Percentiles rank a stretch among this genome's conserved stretches.
These are phyloP conservation scores for Drosophila kanekoi DNA, from an alignment of 2,888 invertebrate genomes.

Conservation along the genomic window DNA sequence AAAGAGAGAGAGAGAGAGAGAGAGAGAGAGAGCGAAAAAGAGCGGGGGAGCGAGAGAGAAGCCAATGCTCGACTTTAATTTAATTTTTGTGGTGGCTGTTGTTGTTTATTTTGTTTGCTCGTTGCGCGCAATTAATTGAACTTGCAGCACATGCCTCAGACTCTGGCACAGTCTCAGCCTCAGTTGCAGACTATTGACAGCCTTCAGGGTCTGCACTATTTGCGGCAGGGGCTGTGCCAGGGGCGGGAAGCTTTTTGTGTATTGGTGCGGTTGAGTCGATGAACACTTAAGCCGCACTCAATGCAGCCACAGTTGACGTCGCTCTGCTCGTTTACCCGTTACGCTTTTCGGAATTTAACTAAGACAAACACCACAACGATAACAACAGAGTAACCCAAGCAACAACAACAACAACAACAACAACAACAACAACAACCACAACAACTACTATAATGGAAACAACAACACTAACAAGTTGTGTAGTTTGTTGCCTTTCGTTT, in stretches of 20 bases:
- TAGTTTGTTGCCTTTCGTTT: conserved; percentile 78
- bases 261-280: conserved; percentile 76
- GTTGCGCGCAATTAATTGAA: conserved; percentile 83
- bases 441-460: conserved; percentile 26
- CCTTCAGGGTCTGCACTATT: conserved; percentile 52
- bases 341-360: conserved; percentile 78
- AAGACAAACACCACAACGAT: conserved; percentile 79
- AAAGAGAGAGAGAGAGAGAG: conserved; percentile 7
- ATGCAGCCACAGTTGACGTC: conserved; percentile 63
- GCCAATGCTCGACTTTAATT: conserved; percentile 80
- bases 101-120: conserved; percentile 71
- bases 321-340: conserved; percentile 74
- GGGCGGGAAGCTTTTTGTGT: conserved; percentile 22
- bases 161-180: conserved; percentile 20
- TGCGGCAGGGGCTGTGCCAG: background rate
- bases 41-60: conserved; percentile 5
- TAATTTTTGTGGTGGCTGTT: conserved; percentile 82
- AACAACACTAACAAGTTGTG: conserved; percentile 53
- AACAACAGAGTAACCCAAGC: conserved; percentile 67
- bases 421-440: conserved; percentile 20
- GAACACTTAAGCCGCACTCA: conserved; percentile 79
- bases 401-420: conserved; percentile 28
- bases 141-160: conserved; percentile 72
- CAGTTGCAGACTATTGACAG: conserved; percentile 75
- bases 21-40: conserved; percentile 1